Conservation (phyloP, 2,113 vertebrate species). For the Leptodactylus fuscus region DNA sequence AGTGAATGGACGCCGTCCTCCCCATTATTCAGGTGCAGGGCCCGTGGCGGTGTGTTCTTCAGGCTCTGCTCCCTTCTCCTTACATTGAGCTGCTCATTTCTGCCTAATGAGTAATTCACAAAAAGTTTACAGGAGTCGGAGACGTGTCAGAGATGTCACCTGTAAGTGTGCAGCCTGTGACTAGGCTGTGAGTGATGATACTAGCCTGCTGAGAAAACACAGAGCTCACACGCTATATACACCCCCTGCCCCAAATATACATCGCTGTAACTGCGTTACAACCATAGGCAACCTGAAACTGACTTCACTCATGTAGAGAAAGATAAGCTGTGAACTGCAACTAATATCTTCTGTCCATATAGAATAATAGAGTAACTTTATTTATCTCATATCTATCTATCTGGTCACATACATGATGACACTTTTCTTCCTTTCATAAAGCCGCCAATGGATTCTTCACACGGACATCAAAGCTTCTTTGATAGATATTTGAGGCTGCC, state of each 20-base stretch:
- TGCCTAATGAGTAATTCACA: neutral
- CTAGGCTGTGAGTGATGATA: neutral
- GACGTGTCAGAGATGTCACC: neutral
- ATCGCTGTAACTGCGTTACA: too few species aligned
- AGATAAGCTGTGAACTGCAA: too few species aligned
- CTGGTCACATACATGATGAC: neutral
- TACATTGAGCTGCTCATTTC: too few species aligned
- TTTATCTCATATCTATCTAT: neutral
- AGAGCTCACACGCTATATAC: too few species aligned
- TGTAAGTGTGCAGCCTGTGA: neutral
- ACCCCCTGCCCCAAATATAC: too few species aligned
- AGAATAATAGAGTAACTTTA: too few species aligned
- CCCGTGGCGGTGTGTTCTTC: too few species aligned
- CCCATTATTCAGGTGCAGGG: too few species aligned
- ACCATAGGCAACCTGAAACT: too few species aligned
- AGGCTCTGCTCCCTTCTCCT: too few species aligned
- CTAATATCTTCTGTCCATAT: neutral
- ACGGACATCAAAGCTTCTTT: slow-evolving; percentile 35
- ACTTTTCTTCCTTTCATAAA: neutral
- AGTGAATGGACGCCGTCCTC: neutral
- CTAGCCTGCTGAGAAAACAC: neutral
- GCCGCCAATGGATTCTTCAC: neutral
- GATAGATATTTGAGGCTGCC: neutral
- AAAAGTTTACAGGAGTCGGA: neutral
- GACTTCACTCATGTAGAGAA: too few species aligned